Evolutionary conservation across 2,113 vertebrate species (phyloP), one percentile per base, ranked within the genome.

Genomic region (Cryptomyrus ogoouensis): DNA sequence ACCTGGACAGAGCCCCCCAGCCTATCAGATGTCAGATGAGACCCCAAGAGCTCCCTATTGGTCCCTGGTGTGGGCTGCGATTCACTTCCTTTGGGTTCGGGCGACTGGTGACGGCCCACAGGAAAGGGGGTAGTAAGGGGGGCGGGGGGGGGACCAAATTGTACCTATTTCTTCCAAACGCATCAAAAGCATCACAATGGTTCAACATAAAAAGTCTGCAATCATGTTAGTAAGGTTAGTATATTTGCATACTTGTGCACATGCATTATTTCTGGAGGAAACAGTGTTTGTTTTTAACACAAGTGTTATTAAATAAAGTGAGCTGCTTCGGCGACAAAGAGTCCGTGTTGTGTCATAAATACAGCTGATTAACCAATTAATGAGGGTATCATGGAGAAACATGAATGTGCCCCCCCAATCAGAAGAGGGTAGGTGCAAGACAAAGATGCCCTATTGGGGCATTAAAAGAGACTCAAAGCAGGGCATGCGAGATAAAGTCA

Each of bases 1-100:
- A 97, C 97, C 97, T 97, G 97, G 56, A 98, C 96, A 92, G 97
- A 97, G 95, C 97, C 97, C 96, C 97, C 96, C 93, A 97, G 96
- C 97, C 96, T 96, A 95, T 96, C 96, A 95, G 96, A 95, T 91
- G 97, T 97, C 93, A 97, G 96, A 93, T 96, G 96, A 92, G 97
- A 96, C 96, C 97, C 97, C 96, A 97, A 93, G 93, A 96, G 95
- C 95, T 97, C 96, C 96, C 96, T 96, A 96, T 94, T 96, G 95
- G 97, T 97, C 95, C 96, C 95, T 88, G 95, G 96, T 94, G 96
- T 95, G 95, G 96, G 96, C 95, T 97, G 97, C 94, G 97, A 96
- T 95, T 97, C 97, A 95, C 97, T 93, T 95, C 97, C 96, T 94
- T 96, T 96, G 95, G 96, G 97, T 94, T 97, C 97, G 93, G 97